These are phyloP conservation scores for Lamprotornis superbus DNA, from an alignment of 2,113 vertebrate genomes.

Conservation along the genomic window DNA sequence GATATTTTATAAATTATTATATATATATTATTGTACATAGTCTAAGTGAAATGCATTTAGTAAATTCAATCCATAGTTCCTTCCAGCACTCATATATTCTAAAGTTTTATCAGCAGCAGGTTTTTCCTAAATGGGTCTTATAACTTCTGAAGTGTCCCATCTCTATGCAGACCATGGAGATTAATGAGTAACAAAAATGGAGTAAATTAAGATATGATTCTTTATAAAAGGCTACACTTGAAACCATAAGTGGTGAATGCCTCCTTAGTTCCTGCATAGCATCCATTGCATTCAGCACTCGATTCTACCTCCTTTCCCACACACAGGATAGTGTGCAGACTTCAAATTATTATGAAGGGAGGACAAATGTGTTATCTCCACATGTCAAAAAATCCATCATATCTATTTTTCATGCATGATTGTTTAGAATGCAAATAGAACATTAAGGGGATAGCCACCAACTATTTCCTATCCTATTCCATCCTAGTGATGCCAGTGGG, in stretches of 20 bases:
- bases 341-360: neutral
- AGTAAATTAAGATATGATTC: neutral
- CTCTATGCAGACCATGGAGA: neutral
- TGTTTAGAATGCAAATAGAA: neutral
- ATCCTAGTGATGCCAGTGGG: neutral
- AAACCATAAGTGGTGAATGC: neutral
- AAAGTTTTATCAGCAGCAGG: neutral
- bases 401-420: neutral
- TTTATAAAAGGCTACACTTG: neutral
- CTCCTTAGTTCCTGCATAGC: neutral
- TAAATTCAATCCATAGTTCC: neutral
- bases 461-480: neutral
- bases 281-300: neutral
- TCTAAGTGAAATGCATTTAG: neutral
- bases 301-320: neutral
- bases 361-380: neutral
- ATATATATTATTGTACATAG: neutral
- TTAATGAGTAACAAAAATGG: neutral
- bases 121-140: neutral
- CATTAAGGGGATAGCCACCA: neutral
- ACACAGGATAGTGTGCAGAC: neutral
- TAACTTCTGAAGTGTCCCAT: neutral
- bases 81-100: neutral
- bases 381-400: neutral
- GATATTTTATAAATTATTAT: neutral